These are phyloP conservation scores for Notamacropus eugenii DNA, from an alignment of 2,797 vertebrate genomes.

Conservation along the genomic window DNA sequence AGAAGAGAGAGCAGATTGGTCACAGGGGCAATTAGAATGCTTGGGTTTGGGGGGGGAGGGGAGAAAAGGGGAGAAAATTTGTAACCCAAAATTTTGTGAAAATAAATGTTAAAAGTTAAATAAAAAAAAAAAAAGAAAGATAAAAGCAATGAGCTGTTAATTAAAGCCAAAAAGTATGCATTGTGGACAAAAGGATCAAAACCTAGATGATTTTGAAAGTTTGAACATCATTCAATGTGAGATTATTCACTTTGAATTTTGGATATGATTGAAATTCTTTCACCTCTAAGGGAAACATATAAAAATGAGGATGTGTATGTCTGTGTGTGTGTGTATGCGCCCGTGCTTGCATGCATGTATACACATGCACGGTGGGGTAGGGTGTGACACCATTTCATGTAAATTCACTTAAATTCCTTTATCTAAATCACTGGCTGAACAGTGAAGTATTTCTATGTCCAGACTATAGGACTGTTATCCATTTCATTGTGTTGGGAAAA, in stretches of 20 bases:
- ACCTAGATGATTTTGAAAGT: conserved; percentile 79
- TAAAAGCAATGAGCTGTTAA: conserved; percentile 77
- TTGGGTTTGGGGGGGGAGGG: too few relatives aligned
- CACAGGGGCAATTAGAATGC: too few relatives aligned
- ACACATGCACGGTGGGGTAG: neutral
- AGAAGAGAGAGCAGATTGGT: too few relatives aligned
- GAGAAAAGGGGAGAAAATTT: too few relatives aligned
- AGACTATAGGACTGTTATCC: neutral
- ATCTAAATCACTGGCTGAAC: conserved; percentile 30
- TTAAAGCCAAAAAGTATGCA: conserved; percentile 75
- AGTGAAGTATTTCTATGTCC: conserved; percentile 26
- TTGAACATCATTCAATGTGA: conserved; percentile 78
- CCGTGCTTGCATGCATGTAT: too few relatives aligned
- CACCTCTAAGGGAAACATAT: conserved; percentile 57
- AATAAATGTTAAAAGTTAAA: too few relatives aligned
- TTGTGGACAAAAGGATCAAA: conserved; percentile 74
- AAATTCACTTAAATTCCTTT: conserved; percentile 18
- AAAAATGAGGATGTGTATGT: conserved; percentile 75
- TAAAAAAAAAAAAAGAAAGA: too few relatives aligned
- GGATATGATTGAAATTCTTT: conserved; percentile 69
- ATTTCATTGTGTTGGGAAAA: conserved; percentile 24
- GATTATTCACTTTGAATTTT: conserved; percentile 71
- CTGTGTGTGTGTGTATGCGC: neutral
- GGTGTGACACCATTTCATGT: neutral
- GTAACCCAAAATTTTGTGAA: too few relatives aligned